These are phyloP conservation scores for Gnathochromis pfefferi DNA, from an alignment of 2,113 vertebrate species.

Conservation along the genomic window DNA sequence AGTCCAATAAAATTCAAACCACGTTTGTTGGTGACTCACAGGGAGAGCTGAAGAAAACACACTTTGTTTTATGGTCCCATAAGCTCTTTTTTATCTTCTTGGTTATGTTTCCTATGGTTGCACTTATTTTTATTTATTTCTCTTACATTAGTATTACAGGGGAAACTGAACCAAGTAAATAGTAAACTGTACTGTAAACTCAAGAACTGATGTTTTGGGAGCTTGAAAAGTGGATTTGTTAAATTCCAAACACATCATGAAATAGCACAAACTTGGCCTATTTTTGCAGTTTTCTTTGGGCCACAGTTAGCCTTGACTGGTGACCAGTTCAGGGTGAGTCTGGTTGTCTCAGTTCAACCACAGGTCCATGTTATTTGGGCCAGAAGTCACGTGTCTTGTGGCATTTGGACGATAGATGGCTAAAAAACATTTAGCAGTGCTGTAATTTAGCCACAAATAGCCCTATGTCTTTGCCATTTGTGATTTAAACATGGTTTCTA, in stretches of 20 bases:
- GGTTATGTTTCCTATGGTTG: background rate
- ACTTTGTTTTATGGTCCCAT: background rate
- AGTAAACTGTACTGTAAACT: background rate
- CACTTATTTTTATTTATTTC: background rate
- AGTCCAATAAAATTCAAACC: background rate
- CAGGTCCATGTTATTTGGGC: background rate
- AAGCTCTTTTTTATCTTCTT: background rate
- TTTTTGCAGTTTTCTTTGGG: background rate
- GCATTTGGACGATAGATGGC: background rate
- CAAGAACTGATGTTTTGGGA: background rate
- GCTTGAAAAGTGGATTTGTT: background rate
- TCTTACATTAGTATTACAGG: background rate
- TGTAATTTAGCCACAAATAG: background rate
- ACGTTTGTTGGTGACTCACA: background rate
- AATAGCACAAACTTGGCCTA: background rate
- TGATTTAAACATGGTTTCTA: background rate
- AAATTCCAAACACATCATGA: background rate
- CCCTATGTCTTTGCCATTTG: background rate
- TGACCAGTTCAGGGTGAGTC: background rate
- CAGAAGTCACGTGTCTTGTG: background rate
- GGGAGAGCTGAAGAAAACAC: background rate
- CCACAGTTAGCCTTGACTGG: background rate
- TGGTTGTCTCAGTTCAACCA: background rate
- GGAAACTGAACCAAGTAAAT: background rate
- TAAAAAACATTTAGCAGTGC: background rate